Evolutionary conservation across 2,888 invertebrate species (phyloP).

Genomic region (Torymus auratus): DNA sequence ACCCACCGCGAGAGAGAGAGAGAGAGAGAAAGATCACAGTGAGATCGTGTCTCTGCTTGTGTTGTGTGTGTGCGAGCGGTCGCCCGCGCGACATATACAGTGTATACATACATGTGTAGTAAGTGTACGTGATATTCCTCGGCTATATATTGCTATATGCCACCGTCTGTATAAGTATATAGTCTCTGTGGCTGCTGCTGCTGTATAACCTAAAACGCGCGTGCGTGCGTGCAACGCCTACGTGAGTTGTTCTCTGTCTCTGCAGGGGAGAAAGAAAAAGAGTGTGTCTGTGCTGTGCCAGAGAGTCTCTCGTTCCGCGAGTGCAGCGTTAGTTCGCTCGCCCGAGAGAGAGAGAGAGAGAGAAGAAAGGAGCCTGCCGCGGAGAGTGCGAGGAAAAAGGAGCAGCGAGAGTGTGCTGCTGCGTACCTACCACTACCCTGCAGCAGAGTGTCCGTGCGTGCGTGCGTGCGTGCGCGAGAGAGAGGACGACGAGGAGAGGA

Average conservation of each 20-base stretch:
- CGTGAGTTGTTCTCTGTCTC: too few species aligned
- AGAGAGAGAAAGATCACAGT: neutral
- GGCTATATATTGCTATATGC: too few species aligned
- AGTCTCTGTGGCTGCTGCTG: too few species aligned
- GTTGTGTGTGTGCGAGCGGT: neutral
- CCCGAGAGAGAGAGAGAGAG: slow-evolving; percentile 1
- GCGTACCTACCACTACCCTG: neutral
- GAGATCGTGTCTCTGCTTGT: neutral
- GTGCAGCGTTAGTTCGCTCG: neutral
- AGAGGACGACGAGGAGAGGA: slow-evolving; percentile 7
- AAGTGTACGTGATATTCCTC: too few species aligned
- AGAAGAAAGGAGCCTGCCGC: neutral
- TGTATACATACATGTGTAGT: neutral
- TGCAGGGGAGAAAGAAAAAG: too few species aligned
- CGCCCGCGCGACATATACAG: neutral
- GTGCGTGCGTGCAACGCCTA: too few species aligned
- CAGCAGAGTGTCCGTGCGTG: too few species aligned
- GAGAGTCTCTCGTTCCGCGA: too few species aligned
- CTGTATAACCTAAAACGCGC: too few species aligned
- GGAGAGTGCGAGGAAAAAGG: neutral
- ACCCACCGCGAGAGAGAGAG: neutral
- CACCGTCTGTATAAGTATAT: too few species aligned
- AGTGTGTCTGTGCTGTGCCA: too few species aligned
- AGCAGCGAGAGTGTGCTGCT: neutral
- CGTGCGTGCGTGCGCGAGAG: slow-evolving; percentile 3